Evolutionary conservation across 2,797 vertebrate species (phyloP), one percentile per base, ranked within the genome.

Genomic region (Lophius americanus): DNA sequence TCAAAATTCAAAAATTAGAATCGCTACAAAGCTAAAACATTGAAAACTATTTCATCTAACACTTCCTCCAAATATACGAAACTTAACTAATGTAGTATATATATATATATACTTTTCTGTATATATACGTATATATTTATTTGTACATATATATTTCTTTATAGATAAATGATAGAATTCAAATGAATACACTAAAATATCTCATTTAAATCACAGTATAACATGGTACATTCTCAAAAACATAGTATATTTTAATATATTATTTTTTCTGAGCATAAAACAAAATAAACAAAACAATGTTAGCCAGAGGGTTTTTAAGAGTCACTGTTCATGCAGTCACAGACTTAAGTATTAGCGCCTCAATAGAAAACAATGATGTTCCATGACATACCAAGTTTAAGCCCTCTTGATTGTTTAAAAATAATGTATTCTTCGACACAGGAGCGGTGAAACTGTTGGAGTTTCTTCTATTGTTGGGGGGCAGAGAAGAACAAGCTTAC

Each of bases 21-120:
- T 92, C 72, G 91, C 93, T 94, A 95, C 93, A 93, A 94, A 94
- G 93, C 93, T 95, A 94, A 94, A 94, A 95, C 94, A 94, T 93
- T 94, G 92, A 94, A 95, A 95, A 94, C 93, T 94, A 95, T 88
- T 91, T 90, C 81, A 92, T 93, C 91, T 94, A 95, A 92, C 93
- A 95, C 91, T 94, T 94, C 93, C 93, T 94, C 92, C 93, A 93
- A 93, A 90, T 93, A 93, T 94, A 94, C 89, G 92, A 93, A 94
- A 94, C 91, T 93, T 91, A 94, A 92, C 87, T 93, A 87, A 92
- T 93, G 38, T 41, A 42, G 38, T 55, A 41, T 55, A 55, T 55
- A 91, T 92, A 93, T 91, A 90, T 91, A 92, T 91, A 87, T 87
- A 84, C 81, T 73, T 92, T 63, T 92, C 73, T 92, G 78, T 94